Evolutionary conservation across 2,888 invertebrate species (phyloP), one percentile per base, ranked within the genome.

Genomic region (Tanytarsus gracilentus): DNA sequence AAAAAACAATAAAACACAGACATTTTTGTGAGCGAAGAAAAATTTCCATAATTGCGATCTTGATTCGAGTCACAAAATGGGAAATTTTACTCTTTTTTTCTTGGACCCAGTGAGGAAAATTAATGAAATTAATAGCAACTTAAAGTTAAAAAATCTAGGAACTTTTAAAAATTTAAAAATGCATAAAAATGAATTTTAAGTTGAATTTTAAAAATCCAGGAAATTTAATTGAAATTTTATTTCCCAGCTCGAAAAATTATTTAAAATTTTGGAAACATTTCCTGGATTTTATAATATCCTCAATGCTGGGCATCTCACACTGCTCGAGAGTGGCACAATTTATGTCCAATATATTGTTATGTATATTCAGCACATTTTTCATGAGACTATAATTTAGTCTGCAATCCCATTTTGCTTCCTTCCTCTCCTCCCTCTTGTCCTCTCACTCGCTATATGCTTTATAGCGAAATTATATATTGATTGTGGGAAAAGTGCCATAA

Each of bases 1-100:
- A 55, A 40, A 55, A 55, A 39, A 55, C 40, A 55, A 55, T 55
- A 55, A 55, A 55, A 55, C 26, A 26, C 55, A 55, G 55, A 55
- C 55, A 55, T 55, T 55, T 55, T 55, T 55, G 21, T 44, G 33
- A 33, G n/a, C 2, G 11, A 11, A 44, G 11, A 44, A 18, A 55
- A 55, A 39, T 55, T 36, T 39, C 33, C 55, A 55, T 55, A 55
- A 55, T 55, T 55, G 55, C 40, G 25, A 55, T 53, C 53, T 53
- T 33, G 33, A 53, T 30, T 30, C 11, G 21, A 36, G 25, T 18
- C 36, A 23, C 36, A 33, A 52, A 39, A 55, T 55, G 39, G 25
- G 26, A 26, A n/a, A 39, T 55, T 55, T 55, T 30, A 51, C 51
- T 51, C 51, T 4, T 51, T 51, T 30, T 29, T 49, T 11, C 30